A percentile compares a stretch with the other conserved stretches of the same genome.
These are phyloP conservation scores for Sebastes schlegelii DNA, from an alignment of 2,113 vertebrate genomes.

Conservation along the genomic window DNA sequence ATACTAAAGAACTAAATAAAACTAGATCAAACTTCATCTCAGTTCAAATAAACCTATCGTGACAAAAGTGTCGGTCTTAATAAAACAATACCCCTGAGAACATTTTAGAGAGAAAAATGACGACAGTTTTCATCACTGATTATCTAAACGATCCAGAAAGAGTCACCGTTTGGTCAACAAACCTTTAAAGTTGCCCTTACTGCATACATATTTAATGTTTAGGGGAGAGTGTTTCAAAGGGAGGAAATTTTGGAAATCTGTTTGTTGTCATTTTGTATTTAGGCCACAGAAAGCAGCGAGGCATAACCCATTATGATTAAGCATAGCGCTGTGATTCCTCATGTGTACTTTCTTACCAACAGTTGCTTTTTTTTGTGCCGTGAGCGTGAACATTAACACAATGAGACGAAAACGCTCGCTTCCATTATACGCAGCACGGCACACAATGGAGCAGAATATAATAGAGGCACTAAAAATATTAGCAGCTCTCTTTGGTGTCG, in stretches of 20 bases:
- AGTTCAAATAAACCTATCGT: background rate
- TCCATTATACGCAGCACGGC: background rate
- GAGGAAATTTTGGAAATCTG: background rate
- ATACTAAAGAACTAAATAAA: too few relatives aligned
- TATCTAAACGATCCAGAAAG: background rate
- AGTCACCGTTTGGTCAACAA: background rate
- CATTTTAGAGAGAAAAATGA: background rate
- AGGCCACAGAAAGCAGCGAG: conserved; percentile 31
- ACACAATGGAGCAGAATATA: background rate
- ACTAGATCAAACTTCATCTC: too few relatives aligned
- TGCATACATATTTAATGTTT: background rate
- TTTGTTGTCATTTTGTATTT: conserved; percentile 28
- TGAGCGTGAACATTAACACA: conserved; percentile 24
- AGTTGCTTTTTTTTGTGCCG: conserved; percentile 11
- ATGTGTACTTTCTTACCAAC: background rate
- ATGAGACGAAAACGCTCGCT: background rate
- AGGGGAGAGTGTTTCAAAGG: background rate
- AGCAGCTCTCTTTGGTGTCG: background rate
- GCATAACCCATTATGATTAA: conserved; percentile 13
- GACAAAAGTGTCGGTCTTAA: background rate
- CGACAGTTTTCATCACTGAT: background rate
- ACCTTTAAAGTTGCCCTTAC: background rate
- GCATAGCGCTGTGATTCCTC: background rate
- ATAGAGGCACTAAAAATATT: conserved; percentile 18
- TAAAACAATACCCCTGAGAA: background rate